phyloP scores from a whole-genome alignment of 2,113 vertebrate genomes.

The Pygoscelis adeliae region DNA sequence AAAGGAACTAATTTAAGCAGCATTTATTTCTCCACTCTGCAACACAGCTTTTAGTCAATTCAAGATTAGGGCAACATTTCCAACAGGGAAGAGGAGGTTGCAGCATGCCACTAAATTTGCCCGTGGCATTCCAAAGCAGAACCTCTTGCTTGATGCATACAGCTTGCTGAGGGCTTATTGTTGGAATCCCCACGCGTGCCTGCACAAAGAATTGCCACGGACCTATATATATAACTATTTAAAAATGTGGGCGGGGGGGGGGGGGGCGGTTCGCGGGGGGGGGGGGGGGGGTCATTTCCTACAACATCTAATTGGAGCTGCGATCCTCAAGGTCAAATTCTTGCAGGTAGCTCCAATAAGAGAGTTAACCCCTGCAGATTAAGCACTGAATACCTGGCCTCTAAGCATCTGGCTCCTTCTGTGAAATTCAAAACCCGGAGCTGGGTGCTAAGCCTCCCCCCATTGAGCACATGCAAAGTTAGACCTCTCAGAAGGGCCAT shows the following conservation, averaged over 20 bases:
- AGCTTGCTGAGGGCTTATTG: not conserved
- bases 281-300: not conserved
- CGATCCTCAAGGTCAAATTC: not conserved
- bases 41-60: not conserved
- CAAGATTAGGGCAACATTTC: not conserved
- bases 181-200: not conserved
- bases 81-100: not conserved
- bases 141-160: not conserved
- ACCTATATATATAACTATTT: not conserved
- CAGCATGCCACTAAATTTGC: not conserved
- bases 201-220: not conserved
- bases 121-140: not conserved
- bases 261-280: accelerated
- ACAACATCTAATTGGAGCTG: not conserved
- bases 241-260: accelerated
- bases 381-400: constrained; percentile 12
- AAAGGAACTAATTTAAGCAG: constrained; percentile 16
- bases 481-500: constrained; percentile 47
- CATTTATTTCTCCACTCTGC: not conserved
- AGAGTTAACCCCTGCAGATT: not conserved
- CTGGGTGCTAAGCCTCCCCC: constrained; percentile 40
- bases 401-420: constrained; percentile 48
- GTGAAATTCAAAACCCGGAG: constrained; percentile 40
- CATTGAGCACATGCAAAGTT: constrained; percentile 9
- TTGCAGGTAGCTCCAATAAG: constrained; percentile 26